Evolutionary conservation across 2,113 vertebrate genomes (phyloP), one percentile per base, ranked within the genome.

Genomic region (Furnarius figulus): DNA sequence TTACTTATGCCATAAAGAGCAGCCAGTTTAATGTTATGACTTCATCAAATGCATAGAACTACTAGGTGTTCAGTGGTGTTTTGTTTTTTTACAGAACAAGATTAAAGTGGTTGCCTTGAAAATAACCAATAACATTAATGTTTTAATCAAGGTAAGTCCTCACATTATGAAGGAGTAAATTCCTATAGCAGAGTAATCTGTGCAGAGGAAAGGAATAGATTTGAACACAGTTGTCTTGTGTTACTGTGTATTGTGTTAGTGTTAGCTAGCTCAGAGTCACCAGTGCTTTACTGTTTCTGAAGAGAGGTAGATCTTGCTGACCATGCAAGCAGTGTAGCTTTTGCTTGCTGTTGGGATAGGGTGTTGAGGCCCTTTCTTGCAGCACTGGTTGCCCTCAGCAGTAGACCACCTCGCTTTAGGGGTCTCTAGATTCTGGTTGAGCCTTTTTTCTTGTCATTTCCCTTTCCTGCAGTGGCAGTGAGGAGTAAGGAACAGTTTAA

Each of bases 71-170:
- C 82, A 92, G 61, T 39, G 1, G 2, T 95, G 30, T 85, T 59
- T 84, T 86, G 33, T 30, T 33, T 53, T 52, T 96, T 97, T 90
- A 42, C 97, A 99, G 99, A 99, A 99, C 97, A 99, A 99, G 98
- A 99, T 99, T 92, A 99, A 99, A 98, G 99, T 99, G 78, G 99
- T 99, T 96, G 99, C 99, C 77, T 97, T 99, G 95, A 99, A 99
- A 98, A 99, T 99, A 98, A 99, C 99, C 67, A 99, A 99, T 97
- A 99, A 99, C 97, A 99, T 99, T 91, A 99, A 99, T 72, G 98
- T 99, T 97, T 98, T 99, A 96, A 99, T 99, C 96, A 99, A 99
- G 99, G 99, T 99, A 97, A 97, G 96, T 76, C 19, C 28, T 85
- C 61, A 11, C 6, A 8, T 71, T 47, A 39, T 44, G 40, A 52